phyloP scores from a whole-genome alignment of 2,797 vertebrate genomes.

The Oophaga sylvatica region DNA sequence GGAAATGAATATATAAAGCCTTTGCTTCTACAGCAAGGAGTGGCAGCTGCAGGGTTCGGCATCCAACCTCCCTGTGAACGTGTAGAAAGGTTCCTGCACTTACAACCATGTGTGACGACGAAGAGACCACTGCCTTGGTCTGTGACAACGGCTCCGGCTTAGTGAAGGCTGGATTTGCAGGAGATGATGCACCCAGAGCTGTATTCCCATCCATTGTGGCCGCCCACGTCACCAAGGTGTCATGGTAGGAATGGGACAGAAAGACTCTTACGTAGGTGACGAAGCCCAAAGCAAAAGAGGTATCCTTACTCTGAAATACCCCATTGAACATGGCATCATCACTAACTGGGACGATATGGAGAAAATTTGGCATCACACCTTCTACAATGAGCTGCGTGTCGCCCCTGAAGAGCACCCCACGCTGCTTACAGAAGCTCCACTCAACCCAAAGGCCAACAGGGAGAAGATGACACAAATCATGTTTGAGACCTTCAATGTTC shows the following conservation, averaged over 20 bases:
- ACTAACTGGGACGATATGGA: constrained; percentile 71
- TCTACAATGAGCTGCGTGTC: constrained; percentile 70
- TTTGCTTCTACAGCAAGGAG: background rate
- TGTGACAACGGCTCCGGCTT: constrained; percentile 81
- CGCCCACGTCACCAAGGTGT: constrained; percentile 72
- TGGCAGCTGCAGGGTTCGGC: constrained; percentile 8
- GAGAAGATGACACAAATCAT: constrained; percentile 84
- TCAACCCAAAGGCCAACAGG: constrained; percentile 78
- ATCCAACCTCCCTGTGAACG: constrained; percentile 1
- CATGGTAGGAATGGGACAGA: constrained; percentile 62
- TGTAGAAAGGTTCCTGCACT: background rate
- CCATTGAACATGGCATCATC: constrained; percentile 64
- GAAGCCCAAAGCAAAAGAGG: constrained; percentile 66
- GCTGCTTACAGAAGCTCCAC: constrained; percentile 77
- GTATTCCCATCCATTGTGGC: constrained; percentile 79
- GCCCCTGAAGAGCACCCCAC: constrained; percentile 79
- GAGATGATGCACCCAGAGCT: constrained; percentile 78
- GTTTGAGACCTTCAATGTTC: constrained; percentile 77
- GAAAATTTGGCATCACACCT: constrained; percentile 75
- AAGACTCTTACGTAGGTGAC: constrained; percentile 64
- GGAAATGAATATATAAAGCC: constrained; percentile 47
- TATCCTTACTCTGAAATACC: constrained; percentile 65
- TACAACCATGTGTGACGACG: constrained; percentile 75
- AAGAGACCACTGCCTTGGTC: constrained; percentile 80
- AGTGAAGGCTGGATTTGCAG: constrained; percentile 77